Conservation (phyloP, 2,113 vertebrate species). For the Epinephelus lanceolatus region DNA sequence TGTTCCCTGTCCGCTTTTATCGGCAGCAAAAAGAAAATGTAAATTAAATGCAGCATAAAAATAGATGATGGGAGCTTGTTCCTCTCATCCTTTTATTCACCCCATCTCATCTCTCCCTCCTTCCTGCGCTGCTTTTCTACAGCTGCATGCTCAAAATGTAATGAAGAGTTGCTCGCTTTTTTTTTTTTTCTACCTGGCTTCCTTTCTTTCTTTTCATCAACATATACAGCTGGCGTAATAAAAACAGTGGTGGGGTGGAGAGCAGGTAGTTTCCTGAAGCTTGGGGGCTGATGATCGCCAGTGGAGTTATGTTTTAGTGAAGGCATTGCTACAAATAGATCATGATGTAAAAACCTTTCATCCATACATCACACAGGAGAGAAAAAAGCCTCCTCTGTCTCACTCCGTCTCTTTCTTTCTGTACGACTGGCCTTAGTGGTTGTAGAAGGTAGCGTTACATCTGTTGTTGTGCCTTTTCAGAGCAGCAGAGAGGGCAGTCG, state of each 20-base stretch:
- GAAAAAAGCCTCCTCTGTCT: neutral
- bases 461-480: constrained; percentile 64
- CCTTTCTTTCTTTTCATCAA: constrained; percentile 11
- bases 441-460: constrained; percentile 59
- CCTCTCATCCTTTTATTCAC: constrained; percentile 76
- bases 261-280: constrained; percentile 41
- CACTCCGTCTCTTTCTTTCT: constrained; percentile 23
- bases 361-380: constrained; percentile 21
- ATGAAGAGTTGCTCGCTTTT: constrained; percentile 25
- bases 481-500: constrained; percentile 79
- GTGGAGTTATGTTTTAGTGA: constrained; percentile 5
- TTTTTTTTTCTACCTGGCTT: constrained; percentile 7
- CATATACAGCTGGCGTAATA: constrained; percentile 32
- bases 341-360: constrained; percentile 33
- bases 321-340: constrained; percentile 28
- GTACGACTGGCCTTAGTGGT: constrained; percentile 10
- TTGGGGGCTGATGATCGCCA: constrained; percentile 30
- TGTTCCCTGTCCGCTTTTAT: constrained; percentile 87
- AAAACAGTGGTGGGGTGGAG: constrained; percentile 19
- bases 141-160: constrained; percentile 59
- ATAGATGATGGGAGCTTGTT: constrained; percentile 89
- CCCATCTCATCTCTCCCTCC: constrained; percentile 52
- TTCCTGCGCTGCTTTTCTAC: constrained; percentile 34
- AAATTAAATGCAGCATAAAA: constrained; percentile 88
- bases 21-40: constrained; percentile 86